Evolutionary conservation across 2,888 invertebrate species (phyloP).

Genomic region (Tenthredo notha): DNA sequence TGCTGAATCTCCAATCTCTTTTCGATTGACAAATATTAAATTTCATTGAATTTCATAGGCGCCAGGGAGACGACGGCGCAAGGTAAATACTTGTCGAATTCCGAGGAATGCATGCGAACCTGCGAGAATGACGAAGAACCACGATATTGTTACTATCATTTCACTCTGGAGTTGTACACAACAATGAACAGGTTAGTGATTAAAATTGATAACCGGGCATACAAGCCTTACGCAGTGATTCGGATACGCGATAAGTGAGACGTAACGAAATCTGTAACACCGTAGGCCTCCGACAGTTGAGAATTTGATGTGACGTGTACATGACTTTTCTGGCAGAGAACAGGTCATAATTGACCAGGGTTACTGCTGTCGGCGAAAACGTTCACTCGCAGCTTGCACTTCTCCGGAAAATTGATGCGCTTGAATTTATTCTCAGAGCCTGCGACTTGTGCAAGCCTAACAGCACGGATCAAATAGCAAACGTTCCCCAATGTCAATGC

Average conservation of each 20-base stretch:
- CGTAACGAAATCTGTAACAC: too few species aligned
- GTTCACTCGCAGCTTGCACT: neutral
- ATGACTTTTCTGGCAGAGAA: too few species aligned
- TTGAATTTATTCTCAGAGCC: constrained; percentile 56
- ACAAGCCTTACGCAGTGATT: too few species aligned
- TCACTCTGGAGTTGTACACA: constrained; percentile 90
- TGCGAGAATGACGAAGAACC: constrained; percentile 90
- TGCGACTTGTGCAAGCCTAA: constrained; percentile 62
- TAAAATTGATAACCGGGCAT: too few species aligned
- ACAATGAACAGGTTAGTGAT: constrained; percentile 90
- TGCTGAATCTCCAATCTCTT: neutral
- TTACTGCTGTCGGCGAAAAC: constrained; percentile 44
- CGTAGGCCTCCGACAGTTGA: too few species aligned
- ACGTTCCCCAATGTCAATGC: constrained; percentile 62
- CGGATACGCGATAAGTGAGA: too few species aligned
- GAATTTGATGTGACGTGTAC: too few species aligned
- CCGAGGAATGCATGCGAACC: constrained; percentile 90
- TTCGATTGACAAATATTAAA: neutral
- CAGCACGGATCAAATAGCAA: constrained; percentile 57
- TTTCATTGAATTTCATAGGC: neutral
- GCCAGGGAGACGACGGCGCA: neutral
- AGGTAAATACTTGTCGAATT: constrained; percentile 80
- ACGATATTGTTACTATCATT: constrained; percentile 91
- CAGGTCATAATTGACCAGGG: too few species aligned
- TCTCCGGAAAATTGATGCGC: neutral